Evolutionary conservation across 2,797 vertebrate species (phyloP).

Genomic region (Dendrocincla fuliginosa): DNA sequence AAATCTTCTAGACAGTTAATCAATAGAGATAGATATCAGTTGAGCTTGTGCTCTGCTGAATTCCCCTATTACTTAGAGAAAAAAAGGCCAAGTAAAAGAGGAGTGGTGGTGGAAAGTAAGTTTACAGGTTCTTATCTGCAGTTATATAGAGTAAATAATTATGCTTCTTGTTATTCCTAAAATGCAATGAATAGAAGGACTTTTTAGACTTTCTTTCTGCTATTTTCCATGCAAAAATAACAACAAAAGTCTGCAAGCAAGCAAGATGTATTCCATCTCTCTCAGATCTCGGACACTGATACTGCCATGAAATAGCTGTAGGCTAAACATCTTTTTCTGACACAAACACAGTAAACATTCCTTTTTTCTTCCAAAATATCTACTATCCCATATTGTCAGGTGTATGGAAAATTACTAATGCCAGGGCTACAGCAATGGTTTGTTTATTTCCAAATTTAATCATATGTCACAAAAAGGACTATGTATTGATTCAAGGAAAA

Average conservation of each 20-base stretch:
- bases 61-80: not conserved
- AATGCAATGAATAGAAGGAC: not conserved
- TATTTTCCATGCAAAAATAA: not conserved
- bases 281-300: not conserved
- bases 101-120: not conserved
- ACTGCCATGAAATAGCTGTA: not conserved
- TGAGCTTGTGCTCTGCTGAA: not conserved
- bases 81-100: not conserved
- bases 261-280: not conserved
- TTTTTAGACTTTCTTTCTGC: not conserved
- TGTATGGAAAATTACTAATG: not conserved
- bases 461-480: not conserved
- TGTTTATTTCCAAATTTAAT: not conserved
- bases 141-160: not conserved
- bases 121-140: not conserved
- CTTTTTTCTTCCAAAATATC: not conserved
- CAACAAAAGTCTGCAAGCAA: not conserved
- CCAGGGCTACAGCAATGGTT: not conserved
- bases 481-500: not conserved
- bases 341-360: not conserved
- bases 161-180: not conserved
- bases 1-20: constrained; percentile 67
- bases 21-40: constrained; percentile 62
- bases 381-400: not conserved
- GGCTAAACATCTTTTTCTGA: constrained; percentile 6